Evolutionary conservation across 2,797 vertebrate species (phyloP).

Genomic region (Poecilia velifera): DNA sequence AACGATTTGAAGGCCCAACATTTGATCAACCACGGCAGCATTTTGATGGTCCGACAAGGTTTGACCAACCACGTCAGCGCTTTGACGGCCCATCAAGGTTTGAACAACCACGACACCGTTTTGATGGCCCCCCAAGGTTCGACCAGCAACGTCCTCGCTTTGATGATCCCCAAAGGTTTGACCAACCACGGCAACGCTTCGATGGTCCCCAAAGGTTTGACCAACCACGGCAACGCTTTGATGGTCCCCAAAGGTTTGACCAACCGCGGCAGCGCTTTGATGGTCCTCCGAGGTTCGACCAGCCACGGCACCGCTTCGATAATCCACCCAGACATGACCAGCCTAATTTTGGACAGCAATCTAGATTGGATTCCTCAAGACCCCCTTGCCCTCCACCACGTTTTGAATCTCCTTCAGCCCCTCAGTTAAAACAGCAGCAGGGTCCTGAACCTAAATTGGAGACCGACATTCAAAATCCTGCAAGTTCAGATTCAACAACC

Average conservation of each 20-base stretch:
- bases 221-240: constrained; percentile 66
- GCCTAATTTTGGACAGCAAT: constrained; percentile 68
- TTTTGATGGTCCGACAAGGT: constrained; percentile 59
- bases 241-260: constrained; percentile 55
- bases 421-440: constrained; percentile 52
- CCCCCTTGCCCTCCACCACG: constrained; percentile 40
- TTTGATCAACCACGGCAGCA: constrained; percentile 77
- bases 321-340: constrained; percentile 82
- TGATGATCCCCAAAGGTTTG: constrained; percentile 76
- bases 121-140: constrained; percentile 84
- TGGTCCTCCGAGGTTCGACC: constrained; percentile 78
- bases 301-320: constrained; percentile 68
- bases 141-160: constrained; percentile 71
- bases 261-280: constrained; percentile 75
- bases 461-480: constrained; percentile 26
- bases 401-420: constrained; percentile 68
- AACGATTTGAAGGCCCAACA: constrained; percentile 25
- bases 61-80: constrained; percentile 58
- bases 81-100: constrained; percentile 89
- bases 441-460: constrained; percentile 48
- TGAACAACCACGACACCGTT: constrained; percentile 77
- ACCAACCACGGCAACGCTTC: constrained; percentile 80
- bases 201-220: constrained; percentile 83
- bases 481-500: constrained; percentile 44
- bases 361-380: constrained; percentile 67